Percentiles rank a stretch among this genome's conserved stretches.
phyloP scores from a whole-genome alignment of 2,797 vertebrate species.

The Oreochromis mossambicus region DNA sequence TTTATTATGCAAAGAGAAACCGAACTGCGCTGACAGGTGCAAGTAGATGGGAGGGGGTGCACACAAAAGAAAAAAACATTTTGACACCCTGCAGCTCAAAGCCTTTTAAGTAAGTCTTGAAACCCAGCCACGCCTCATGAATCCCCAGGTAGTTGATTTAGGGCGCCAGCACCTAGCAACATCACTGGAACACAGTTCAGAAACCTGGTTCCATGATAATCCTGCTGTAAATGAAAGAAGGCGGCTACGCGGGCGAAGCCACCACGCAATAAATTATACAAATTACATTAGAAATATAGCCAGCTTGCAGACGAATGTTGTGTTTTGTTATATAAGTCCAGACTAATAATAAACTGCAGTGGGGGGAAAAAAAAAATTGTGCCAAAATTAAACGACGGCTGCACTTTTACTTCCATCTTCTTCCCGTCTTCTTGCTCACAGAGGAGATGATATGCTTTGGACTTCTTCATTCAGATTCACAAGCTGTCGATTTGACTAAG shows the following conservation, averaged over 20 bases:
- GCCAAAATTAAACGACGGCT: background rate
- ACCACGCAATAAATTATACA: background rate
- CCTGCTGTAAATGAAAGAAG: background rate
- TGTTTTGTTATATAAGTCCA: background rate
- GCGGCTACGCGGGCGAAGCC: background rate
- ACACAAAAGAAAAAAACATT: background rate
- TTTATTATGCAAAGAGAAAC: conserved; percentile 14
- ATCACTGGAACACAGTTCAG: background rate
- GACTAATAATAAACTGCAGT: background rate
- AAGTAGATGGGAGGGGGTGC: background rate
- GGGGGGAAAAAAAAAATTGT: background rate
- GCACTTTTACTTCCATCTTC: background rate
- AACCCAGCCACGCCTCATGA: conserved; percentile 20
- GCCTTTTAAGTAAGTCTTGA: conserved; percentile 39
- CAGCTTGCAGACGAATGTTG: background rate
- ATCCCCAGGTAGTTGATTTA: conserved; percentile 15
- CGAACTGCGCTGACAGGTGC: conserved; percentile 17
- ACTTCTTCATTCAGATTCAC: conserved; percentile 27
- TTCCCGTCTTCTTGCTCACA: background rate
- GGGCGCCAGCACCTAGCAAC: conserved; percentile 1
- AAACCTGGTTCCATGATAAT: background rate
- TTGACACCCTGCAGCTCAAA: conserved; percentile 25
- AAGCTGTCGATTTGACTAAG: conserved; percentile 3
- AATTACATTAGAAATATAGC: background rate
- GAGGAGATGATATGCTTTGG: background rate